These are phyloP conservation scores for Oscheius myriophilus DNA, from an alignment of 2,888 invertebrate species.

Conservation along the genomic window DNA sequence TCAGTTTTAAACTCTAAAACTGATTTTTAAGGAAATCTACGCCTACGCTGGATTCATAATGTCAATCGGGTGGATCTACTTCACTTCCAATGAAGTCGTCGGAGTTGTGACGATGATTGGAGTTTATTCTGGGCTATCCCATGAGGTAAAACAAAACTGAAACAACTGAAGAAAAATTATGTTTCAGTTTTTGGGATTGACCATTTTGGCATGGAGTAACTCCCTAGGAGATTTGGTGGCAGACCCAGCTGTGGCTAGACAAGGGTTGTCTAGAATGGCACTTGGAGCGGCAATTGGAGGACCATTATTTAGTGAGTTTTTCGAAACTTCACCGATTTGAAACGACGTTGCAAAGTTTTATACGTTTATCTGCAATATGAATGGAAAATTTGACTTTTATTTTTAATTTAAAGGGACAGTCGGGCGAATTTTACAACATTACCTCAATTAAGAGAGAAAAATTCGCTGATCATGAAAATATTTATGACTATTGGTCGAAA, in stretches of 20 bases:
- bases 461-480: too few relatives aligned
- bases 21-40: conserved; percentile 46
- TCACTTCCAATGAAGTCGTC: conserved; percentile 78
- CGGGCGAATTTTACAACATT: too few relatives aligned
- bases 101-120: conserved; percentile 76
- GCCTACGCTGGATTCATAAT: conserved; percentile 76
- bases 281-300: conserved; percentile 80
- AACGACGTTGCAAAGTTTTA: too few relatives aligned
- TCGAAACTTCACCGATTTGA: neutral
- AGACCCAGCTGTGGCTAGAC: conserved; percentile 76
- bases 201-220: conserved; percentile 79
- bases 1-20: too few relatives aligned
- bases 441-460: too few relatives aligned
- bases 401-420: too few relatives aligned
- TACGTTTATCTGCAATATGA: too few relatives aligned
- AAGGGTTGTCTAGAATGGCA: conserved; percentile 79
- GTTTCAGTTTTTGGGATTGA: conserved; percentile 76
- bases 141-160: conserved; percentile 37
- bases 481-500: too few relatives aligned
- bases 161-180: neutral
- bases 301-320: conserved; percentile 77
- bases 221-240: conserved; percentile 78
- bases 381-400: too few relatives aligned
- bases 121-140: conserved; percentile 72
- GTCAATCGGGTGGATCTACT: conserved; percentile 77